Conservation (phyloP, 2,888 invertebrate species). For the Amblyteles armatorius region DNA sequence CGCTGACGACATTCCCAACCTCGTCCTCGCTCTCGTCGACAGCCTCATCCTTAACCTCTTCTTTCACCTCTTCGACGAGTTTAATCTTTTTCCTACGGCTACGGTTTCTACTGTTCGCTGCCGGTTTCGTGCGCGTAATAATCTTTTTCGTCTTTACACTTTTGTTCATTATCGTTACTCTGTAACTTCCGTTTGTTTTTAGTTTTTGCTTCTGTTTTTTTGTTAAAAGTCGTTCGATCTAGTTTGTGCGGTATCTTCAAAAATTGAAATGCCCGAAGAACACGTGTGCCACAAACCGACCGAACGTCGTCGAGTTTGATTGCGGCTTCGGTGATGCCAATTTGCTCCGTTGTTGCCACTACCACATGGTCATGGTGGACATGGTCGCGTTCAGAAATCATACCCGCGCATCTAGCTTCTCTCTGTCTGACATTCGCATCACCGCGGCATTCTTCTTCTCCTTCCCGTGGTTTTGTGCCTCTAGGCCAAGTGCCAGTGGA, state of each 20-base stretch:
- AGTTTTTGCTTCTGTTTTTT: neutral
- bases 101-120: conserved; percentile 1
- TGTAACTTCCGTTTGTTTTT: neutral
- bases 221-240: neutral
- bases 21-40: conserved; percentile 39
- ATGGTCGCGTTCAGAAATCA: neutral
- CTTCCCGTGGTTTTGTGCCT: no score
- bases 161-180: neutral
- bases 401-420: neutral
- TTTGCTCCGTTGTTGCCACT: neutral
- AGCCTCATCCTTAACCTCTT: conserved; percentile 30
- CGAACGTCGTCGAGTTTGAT: neutral
- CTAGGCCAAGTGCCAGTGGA: no score
- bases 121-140: neutral
- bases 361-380: neutral
- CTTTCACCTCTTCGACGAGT: conserved; percentile 11
- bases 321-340: neutral
- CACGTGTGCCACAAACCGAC: neutral
- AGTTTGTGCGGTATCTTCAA: neutral
- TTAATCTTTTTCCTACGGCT: conserved; percentile 22
- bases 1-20: neutral
- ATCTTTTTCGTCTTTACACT: neutral
- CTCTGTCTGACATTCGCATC: no score
- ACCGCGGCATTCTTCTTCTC: no score
- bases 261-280: neutral